A percentile compares a stretch with the other conserved stretches of the same genome.
phyloP scores from a whole-genome alignment of 53 echinoderm and acorn worm species.

The Echinarachnius parma region DNA sequence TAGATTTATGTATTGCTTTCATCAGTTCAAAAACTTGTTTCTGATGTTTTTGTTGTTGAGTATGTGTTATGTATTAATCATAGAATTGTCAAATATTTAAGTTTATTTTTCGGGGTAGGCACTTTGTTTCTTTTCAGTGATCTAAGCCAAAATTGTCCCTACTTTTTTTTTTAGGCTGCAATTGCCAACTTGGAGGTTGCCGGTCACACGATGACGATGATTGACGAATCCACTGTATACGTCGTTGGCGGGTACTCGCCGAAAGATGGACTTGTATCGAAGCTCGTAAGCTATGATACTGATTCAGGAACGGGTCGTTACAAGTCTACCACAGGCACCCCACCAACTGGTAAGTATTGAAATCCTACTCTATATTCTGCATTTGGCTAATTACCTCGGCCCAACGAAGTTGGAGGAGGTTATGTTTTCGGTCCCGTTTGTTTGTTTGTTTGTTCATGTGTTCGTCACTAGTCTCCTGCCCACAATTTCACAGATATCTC shows the following conservation, averaged over 20 bases:
- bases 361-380: too few species aligned
- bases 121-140: too few species aligned
- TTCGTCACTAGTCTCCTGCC: too few species aligned
- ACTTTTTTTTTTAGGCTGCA: conserved; percentile 2
- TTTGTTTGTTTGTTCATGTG: too few species aligned
- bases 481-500: too few species aligned
- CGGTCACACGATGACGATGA: conserved; percentile 71
- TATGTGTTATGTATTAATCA: not conserved
- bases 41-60: not conserved
- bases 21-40: not conserved
- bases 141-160: too few species aligned
- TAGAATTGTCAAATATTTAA: not conserved
- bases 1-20: too few species aligned
- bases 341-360: conserved; percentile 77
- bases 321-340: conserved; percentile 52
- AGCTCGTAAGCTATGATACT: conserved; percentile 52
- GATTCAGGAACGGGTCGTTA: not conserved
- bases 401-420: too few species aligned
- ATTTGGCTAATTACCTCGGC: too few species aligned
- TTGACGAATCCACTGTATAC: conserved; percentile 37
- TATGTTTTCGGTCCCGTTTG: too few species aligned
- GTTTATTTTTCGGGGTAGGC: too few species aligned
- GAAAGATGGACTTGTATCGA: conserved; percentile 42
- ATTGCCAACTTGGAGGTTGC: conserved; percentile 47
- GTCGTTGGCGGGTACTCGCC: conserved; percentile 90